These are phyloP conservation scores for Ceyx melanurus DNA, from an alignment of 2,113 vertebrate genomes.

Conservation along the genomic window DNA sequence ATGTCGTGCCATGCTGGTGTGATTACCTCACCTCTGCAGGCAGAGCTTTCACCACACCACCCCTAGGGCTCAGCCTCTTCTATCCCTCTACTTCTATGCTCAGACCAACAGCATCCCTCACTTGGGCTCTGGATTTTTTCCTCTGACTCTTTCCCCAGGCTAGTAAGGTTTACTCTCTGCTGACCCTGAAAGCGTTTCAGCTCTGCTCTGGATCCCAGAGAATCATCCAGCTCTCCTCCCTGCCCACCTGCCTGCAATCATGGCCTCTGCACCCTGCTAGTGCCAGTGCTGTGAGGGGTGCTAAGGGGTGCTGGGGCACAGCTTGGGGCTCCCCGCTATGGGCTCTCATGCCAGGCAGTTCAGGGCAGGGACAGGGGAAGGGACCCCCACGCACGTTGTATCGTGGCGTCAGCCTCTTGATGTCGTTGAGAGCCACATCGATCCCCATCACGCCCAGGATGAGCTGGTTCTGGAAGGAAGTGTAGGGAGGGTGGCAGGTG, in stretches of 20 bases:
- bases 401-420: conserved; percentile 93
- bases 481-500: neutral
- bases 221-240: neutral
- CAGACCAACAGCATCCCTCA: neutral
- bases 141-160: neutral
- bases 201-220: neutral
- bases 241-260: neutral
- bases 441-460: conserved; percentile 98
- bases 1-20: neutral
- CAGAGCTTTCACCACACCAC: accelerated
- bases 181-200: neutral
- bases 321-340: neutral
- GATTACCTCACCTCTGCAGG: neutral
- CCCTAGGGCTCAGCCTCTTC: neutral
- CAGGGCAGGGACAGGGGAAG: neutral
- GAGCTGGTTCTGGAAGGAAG: conserved; percentile 89
- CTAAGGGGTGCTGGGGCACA: neutral
- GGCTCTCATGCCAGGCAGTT: accelerated
- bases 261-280: neutral
- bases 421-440: conserved; percentile 93
- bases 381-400: conserved; percentile 85
- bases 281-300: neutral
- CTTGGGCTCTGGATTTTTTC: neutral
- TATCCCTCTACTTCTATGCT: neutral
- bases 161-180: neutral